Evolutionary conservation across 2,888 invertebrate species (phyloP).

Genomic region (Sycophila texana): DNA sequence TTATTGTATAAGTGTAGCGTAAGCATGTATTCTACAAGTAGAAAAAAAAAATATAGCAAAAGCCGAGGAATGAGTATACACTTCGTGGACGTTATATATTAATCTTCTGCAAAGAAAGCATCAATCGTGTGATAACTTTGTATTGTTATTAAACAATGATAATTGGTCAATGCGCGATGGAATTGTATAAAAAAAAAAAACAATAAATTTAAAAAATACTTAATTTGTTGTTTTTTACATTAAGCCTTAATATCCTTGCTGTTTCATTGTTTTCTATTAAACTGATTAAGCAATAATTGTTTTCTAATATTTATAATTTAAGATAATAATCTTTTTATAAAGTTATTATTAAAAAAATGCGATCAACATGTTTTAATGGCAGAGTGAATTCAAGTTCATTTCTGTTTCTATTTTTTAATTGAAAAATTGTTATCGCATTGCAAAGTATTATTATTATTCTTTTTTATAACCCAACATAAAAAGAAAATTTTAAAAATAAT

Average conservation of each 20-base stretch:
- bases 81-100: constrained; percentile 34
- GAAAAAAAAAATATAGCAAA: constrained; percentile 8
- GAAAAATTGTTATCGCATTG: too few species aligned
- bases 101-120: constrained; percentile 26
- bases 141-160: constrained; percentile 51
- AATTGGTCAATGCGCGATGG: constrained; percentile 42
- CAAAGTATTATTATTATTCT: too few species aligned
- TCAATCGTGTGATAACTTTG: constrained; percentile 49
- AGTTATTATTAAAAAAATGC: too few species aligned
- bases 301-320: too few species aligned
- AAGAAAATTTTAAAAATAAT: too few species aligned
- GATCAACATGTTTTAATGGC: too few species aligned
- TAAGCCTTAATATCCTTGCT: constrained; percentile 6
- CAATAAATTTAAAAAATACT: constrained; percentile 35
- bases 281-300: too few species aligned
- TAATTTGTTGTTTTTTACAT: constrained; percentile 6
- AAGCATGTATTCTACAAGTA: constrained; percentile 15
- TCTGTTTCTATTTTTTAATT: too few species aligned
- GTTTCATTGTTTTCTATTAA: too few species aligned
- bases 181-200: constrained; percentile 56
- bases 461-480: too few species aligned
- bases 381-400: too few species aligned
- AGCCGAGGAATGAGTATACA: constrained; percentile 29
- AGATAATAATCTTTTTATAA: too few species aligned
- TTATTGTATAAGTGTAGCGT: constrained; percentile 45